These are phyloP conservation scores for Epizoanthus scotinus DNA, from an alignment of 92 coral and sea anemone genomes.

Conservation along the genomic window DNA sequence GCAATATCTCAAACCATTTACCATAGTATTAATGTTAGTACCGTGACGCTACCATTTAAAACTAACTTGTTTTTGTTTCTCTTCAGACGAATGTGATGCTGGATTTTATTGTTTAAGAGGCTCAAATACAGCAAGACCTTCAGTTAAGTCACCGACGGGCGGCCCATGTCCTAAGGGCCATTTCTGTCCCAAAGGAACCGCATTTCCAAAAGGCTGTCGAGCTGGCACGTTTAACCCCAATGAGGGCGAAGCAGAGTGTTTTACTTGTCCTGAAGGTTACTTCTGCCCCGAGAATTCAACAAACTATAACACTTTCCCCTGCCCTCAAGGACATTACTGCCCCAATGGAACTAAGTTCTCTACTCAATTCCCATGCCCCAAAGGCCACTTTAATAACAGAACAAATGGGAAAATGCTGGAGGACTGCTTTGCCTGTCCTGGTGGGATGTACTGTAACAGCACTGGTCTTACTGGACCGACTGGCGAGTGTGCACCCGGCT, in stretches of 20 bases:
- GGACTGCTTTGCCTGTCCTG: slow-evolving; percentile 91
- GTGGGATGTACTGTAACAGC: slow-evolving; percentile 80
- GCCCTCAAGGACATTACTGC: slow-evolving; percentile 94
- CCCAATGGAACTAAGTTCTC: slow-evolving; percentile 84
- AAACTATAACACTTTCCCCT: slow-evolving; percentile 60
- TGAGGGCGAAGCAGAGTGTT: slow-evolving; percentile 89
- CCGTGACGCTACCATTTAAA: not conserved
- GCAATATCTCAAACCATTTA: too few species aligned
- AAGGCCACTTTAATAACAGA: slow-evolving; percentile 83
- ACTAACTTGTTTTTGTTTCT: not conserved
- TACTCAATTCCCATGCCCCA: slow-evolving; percentile 83
- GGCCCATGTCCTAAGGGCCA: slow-evolving; percentile 96
- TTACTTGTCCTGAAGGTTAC: slow-evolving; percentile 82
- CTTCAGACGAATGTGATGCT: slow-evolving; percentile 76
- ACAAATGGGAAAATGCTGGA: slow-evolving; percentile 64
- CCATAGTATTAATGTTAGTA: too few species aligned
- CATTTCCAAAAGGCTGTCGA: slow-evolving; percentile 80
- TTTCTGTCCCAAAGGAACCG: slow-evolving; percentile 87
- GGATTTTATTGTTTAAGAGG: slow-evolving; percentile 90
- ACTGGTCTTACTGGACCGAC: slow-evolving; percentile 85
- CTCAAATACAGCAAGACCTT: slow-evolving; percentile 87
- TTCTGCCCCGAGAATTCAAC: slow-evolving; percentile 90
- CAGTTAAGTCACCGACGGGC: slow-evolving; percentile 69
- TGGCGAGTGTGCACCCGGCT: slow-evolving; percentile 85
- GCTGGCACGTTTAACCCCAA: slow-evolving; percentile 95